These are phyloP conservation scores for Heterodera filipjevi DNA, from an alignment of 2,888 invertebrate genomes.

Conservation along the genomic window DNA sequence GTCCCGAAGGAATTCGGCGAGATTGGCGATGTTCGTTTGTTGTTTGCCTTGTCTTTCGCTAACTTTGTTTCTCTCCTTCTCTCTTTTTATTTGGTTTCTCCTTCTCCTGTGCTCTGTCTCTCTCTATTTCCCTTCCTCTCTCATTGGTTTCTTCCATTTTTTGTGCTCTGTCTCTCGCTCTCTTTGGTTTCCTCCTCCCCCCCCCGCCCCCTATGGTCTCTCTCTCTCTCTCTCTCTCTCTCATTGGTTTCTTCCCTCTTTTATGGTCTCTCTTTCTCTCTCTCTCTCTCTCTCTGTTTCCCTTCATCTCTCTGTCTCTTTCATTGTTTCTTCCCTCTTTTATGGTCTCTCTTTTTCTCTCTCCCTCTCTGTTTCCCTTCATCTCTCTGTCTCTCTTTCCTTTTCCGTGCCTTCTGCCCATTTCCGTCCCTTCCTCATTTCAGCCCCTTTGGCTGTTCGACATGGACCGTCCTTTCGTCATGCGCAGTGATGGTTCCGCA, in stretches of 20 bases:
- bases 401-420: background rate
- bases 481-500: constrained; percentile 42
- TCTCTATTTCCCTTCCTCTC: background rate
- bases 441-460: constrained; percentile 66
- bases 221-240: background rate
- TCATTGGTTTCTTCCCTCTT: no score
- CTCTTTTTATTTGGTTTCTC: no score
- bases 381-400: no score
- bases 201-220: no score
- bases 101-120: no score
- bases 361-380: background rate
- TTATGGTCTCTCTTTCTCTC: no score
- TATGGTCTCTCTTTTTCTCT: no score
- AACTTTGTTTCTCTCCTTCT: no score
- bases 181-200: background rate
- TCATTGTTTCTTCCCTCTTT: no score
- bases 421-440: background rate
- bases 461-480: constrained; percentile 52
- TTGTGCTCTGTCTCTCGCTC: no score
- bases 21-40: constrained; percentile 1
- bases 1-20: background rate
- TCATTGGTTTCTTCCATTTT: background rate
- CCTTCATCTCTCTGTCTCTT: background rate
- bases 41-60: no score
- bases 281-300: no score